Percentiles rank a stretch among this genome's conserved stretches.
These are phyloP conservation scores for Falco columbarius DNA, from an alignment of 2,797 vertebrate genomes.

Conservation along the genomic window DNA sequence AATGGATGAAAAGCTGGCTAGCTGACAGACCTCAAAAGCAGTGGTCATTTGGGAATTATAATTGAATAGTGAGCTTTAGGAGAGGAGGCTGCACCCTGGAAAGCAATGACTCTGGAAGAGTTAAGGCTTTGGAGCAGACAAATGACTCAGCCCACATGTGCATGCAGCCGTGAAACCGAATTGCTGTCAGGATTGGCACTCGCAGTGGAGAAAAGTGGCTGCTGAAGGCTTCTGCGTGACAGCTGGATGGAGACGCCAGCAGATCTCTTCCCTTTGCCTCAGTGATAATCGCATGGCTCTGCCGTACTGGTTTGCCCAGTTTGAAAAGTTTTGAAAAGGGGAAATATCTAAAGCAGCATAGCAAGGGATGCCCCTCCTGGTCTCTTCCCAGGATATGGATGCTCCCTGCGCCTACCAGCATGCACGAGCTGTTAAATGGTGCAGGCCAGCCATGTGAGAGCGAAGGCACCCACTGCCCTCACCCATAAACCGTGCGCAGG, in stretches of 20 bases:
- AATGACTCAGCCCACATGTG: background rate
- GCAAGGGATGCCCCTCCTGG: background rate
- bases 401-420: background rate
- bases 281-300: accelerated
- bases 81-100: background rate
- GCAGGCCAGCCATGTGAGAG: background rate
- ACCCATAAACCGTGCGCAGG: background rate
- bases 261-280: background rate
- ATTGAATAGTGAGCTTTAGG: background rate
- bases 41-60: background rate
- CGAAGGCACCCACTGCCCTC: background rate
- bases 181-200: background rate
- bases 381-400: accelerated
- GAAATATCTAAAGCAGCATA: background rate
- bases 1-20: background rate
- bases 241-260: background rate
- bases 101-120: background rate
- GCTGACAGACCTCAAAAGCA: background rate
- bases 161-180: background rate
- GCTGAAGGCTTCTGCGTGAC: background rate
- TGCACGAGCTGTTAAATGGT: background rate
- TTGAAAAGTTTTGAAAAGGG: background rate
- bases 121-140: background rate
- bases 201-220: accelerated
- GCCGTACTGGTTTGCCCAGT: background rate